Conservation (phyloP, 2,888 invertebrate species). For the Acleris emargana region DNA sequence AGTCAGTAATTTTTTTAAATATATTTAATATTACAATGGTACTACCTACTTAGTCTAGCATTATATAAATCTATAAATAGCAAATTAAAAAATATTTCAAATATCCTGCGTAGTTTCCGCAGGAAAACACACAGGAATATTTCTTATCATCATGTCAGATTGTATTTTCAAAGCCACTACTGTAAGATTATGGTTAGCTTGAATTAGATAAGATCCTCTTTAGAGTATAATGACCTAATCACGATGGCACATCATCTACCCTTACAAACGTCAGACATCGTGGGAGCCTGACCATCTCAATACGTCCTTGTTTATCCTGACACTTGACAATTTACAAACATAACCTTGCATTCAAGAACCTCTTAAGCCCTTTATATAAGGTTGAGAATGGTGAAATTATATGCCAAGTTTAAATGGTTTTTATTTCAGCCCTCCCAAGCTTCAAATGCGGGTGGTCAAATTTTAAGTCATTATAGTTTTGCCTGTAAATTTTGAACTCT, state of each 20-base stretch:
- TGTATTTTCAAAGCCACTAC: background rate
- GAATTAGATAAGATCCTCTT: slow-evolving; percentile 7
- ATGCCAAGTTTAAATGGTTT: background rate
- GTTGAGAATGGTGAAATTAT: background rate
- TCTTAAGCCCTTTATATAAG: background rate
- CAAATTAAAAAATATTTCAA: too few relatives aligned
- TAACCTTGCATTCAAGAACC: background rate
- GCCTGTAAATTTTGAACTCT: background rate
- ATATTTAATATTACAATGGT: too few relatives aligned
- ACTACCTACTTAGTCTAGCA: too few relatives aligned
- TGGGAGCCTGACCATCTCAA: slow-evolving; percentile 77
- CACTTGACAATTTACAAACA: slow-evolving; percentile 41
- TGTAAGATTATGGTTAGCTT: background rate
- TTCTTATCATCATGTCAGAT: too few relatives aligned
- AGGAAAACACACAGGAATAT: too few relatives aligned
- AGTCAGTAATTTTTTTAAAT: too few relatives aligned
- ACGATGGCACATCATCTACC: slow-evolving; percentile 23
- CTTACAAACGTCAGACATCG: slow-evolving; percentile 52
- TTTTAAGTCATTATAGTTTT: background rate
- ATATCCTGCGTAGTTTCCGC: too few relatives aligned
- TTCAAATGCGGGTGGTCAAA: slow-evolving; percentile 7
- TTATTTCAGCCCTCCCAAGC: slow-evolving; percentile 13
- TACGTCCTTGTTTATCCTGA: slow-evolving; percentile 57
- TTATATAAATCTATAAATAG: too few relatives aligned
- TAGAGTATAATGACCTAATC: slow-evolving; percentile 20